These are phyloP conservation scores for Crocodylus rhombifer DNA, from an alignment of 2,797 vertebrate species.

Conservation along the genomic window DNA sequence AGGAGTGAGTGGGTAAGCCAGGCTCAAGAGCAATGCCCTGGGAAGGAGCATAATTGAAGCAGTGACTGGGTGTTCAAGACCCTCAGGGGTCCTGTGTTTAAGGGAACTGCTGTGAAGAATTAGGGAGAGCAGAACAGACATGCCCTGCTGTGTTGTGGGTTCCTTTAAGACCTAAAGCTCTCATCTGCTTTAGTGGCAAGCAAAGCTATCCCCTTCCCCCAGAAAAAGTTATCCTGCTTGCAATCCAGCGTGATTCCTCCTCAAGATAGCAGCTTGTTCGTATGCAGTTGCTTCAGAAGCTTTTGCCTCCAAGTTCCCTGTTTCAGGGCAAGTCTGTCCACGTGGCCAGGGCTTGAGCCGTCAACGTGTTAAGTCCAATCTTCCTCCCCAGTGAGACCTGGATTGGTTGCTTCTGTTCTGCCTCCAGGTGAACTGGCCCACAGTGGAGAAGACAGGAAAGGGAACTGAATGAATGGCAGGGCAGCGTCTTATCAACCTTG, in stretches of 20 bases:
- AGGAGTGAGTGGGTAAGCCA: too few relatives aligned
- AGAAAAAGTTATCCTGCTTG: too few relatives aligned
- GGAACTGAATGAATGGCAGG: not conserved
- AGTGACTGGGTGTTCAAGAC: not conserved
- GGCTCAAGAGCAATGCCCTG: too few relatives aligned
- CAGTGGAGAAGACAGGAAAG: not conserved
- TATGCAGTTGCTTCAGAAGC: too few relatives aligned
- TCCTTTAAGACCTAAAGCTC: not conserved
- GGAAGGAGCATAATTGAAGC: not conserved
- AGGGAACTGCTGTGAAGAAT: not conserved
- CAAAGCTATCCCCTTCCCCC: not conserved
- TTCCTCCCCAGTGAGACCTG: not conserved
- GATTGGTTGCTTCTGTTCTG: not conserved
- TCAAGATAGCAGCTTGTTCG: too few relatives aligned
- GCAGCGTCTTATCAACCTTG: not conserved
- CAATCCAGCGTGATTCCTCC: too few relatives aligned
- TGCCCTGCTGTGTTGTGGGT: not conserved
- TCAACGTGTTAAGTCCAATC: not conserved
- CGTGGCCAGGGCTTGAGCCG: too few relatives aligned
- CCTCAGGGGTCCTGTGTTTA: not conserved
- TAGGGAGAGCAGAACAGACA: not conserved
- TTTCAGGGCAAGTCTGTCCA: too few relatives aligned
- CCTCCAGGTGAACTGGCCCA: accelerated
- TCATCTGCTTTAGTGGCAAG: not conserved
- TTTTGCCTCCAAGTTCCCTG: too few relatives aligned